phyloP scores from a whole-genome alignment of 2,888 invertebrate species.

The Luffia ferchaultella region DNA sequence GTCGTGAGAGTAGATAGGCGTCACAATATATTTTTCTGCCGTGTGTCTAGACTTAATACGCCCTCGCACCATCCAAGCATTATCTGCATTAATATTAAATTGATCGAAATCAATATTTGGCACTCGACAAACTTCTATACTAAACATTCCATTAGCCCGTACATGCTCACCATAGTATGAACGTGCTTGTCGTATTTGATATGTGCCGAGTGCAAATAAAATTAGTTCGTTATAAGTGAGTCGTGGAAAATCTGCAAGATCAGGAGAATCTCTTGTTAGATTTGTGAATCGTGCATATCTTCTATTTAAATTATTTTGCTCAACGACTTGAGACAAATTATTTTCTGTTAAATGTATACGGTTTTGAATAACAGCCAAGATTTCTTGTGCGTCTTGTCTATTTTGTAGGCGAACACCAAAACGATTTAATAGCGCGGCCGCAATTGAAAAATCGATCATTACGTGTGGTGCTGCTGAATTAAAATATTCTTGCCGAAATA shows the following conservation, averaged over 20 bases:
- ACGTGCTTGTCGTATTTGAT: not conserved
- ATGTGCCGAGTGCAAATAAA: not conserved
- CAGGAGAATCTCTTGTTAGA: not conserved
- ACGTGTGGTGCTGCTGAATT: not conserved
- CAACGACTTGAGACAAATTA: not conserved
- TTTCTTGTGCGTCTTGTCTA: not conserved
- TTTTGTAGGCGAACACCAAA: not conserved
- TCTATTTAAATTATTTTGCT: constrained; percentile 1
- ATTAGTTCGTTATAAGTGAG: not conserved
- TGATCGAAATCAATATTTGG: not conserved
- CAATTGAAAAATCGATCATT: not conserved
- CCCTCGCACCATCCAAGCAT: not conserved
- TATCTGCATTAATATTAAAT: not conserved
- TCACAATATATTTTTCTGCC: too few relatives aligned
- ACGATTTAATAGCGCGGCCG: not conserved
- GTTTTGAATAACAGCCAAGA: not conserved
- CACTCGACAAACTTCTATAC: not conserved
- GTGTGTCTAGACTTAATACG: not conserved
- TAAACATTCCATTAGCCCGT: not conserved
- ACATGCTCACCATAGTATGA: not conserved
- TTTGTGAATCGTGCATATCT: not conserved
- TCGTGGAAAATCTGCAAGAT: not conserved
- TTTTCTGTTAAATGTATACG: not conserved
- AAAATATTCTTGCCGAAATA: constrained; percentile 2
- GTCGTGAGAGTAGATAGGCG: too few relatives aligned